Conservation (phyloP, 2,797 vertebrate genomes). For the Centroberyx gerrardi region DNA sequence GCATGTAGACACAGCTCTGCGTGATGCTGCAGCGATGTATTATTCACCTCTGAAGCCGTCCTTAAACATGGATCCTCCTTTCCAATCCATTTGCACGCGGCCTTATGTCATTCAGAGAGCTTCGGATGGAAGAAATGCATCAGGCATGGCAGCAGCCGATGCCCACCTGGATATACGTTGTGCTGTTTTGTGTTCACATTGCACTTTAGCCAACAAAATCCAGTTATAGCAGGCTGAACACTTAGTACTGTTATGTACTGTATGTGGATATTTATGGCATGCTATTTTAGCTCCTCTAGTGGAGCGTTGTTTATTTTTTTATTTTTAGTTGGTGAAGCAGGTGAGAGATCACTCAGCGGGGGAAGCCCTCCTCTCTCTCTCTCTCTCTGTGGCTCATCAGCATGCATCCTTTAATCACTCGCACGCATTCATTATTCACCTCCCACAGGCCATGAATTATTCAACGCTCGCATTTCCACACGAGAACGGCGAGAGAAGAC, state of each 20-base stretch:
- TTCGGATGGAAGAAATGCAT: background rate
- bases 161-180: background rate
- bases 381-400: constrained; percentile 66
- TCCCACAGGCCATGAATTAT: constrained; percentile 80
- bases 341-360: constrained; percentile 67
- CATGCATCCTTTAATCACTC: constrained; percentile 81
- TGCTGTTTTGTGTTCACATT: constrained; percentile 19
- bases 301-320: constrained; percentile 11
- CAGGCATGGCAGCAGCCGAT: constrained; percentile 1
- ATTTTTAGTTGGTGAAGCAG: constrained; percentile 35
- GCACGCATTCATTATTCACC: constrained; percentile 83
- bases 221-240: constrained; percentile 19
- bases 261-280: background rate
- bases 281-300: constrained; percentile 24
- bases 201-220: constrained; percentile 4
- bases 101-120: constrained; percentile 39
- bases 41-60: constrained; percentile 55
- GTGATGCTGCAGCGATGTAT: constrained; percentile 66
- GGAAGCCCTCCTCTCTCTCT: constrained; percentile 61
- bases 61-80: constrained; percentile 66
- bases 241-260: constrained; percentile 8
- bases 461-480: constrained; percentile 73
- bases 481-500: constrained; percentile 67
- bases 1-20: constrained; percentile 56
- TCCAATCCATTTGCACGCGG: constrained; percentile 48